Percentiles rank a stretch among this genome's conserved stretches.
Conservation (phyloP, 2,888 invertebrate genomes). For the Phytoseiulus persimilis region DNA sequence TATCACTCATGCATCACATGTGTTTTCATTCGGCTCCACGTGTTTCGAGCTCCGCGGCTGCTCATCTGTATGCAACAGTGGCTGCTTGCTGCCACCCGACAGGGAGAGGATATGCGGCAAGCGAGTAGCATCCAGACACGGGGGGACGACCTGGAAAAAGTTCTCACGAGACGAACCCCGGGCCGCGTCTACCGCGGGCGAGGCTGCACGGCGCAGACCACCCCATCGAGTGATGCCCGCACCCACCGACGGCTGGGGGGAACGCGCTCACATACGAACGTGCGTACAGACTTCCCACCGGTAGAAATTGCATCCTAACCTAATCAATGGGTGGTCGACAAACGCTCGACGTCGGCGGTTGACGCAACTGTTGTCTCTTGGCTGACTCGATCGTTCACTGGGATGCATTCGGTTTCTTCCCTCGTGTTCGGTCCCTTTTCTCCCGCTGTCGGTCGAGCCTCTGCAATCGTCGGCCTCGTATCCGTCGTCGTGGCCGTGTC, state of each 20-base stretch:
- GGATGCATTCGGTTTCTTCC: background rate
- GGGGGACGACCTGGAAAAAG: background rate
- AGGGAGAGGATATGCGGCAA: background rate
- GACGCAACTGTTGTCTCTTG: background rate
- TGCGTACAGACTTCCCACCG: background rate
- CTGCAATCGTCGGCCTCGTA: background rate
- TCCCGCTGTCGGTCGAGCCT: background rate
- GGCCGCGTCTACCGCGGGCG: background rate
- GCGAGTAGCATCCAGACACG: background rate
- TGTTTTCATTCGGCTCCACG: background rate
- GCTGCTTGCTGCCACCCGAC: background rate
- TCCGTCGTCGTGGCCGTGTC: background rate
- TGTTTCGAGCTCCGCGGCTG: background rate
- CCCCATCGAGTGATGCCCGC: background rate
- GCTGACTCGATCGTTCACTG: background rate
- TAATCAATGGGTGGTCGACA: background rate
- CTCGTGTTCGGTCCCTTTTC: background rate
- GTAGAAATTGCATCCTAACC: background rate
- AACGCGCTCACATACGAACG: background rate
- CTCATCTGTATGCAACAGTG: background rate
- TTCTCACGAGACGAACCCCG: background rate
- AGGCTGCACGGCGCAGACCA: background rate
- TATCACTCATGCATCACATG: background rate
- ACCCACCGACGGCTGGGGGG: background rate
- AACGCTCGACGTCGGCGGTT: background rate